Percentiles rank a stretch among this genome's conserved stretches.
Evolutionary conservation across 2,797 vertebrate species (phyloP).

Genomic region (Rhabdophis nuchalis): DNA sequence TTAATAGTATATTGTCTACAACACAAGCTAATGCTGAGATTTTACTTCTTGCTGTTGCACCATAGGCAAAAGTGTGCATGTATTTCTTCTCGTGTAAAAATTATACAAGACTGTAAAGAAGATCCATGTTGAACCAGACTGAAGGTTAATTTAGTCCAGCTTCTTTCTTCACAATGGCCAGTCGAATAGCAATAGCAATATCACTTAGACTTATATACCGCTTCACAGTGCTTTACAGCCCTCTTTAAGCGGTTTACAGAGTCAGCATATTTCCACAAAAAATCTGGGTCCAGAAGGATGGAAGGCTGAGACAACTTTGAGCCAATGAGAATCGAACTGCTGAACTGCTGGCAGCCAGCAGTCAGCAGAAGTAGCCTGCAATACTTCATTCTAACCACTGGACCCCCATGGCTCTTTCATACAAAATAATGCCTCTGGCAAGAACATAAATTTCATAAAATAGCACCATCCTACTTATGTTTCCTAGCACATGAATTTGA

Average conservation of each 20-base stretch:
- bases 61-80: background rate
- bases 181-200: background rate
- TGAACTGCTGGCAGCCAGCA: background rate
- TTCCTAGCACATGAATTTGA: background rate
- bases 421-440: background rate
- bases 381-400: background rate
- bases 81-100: background rate
- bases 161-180: background rate
- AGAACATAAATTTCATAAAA: background rate
- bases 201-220: background rate
- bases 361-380: background rate
- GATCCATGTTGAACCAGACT: background rate
- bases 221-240: background rate
- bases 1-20: background rate
- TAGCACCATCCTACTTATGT: background rate
- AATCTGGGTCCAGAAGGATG: background rate
- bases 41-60: background rate
- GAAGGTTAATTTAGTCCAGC: background rate
- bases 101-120: background rate
- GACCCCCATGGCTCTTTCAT: background rate
- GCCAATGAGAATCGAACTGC: background rate
- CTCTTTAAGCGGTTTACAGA: background rate
- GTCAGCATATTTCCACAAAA: background rate
- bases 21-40: too few species aligned
- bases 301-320: too few species aligned